Evolutionary conservation across 2,113 vertebrate genomes (phyloP).

Genomic region (Nycticorax nycticorax): DNA sequence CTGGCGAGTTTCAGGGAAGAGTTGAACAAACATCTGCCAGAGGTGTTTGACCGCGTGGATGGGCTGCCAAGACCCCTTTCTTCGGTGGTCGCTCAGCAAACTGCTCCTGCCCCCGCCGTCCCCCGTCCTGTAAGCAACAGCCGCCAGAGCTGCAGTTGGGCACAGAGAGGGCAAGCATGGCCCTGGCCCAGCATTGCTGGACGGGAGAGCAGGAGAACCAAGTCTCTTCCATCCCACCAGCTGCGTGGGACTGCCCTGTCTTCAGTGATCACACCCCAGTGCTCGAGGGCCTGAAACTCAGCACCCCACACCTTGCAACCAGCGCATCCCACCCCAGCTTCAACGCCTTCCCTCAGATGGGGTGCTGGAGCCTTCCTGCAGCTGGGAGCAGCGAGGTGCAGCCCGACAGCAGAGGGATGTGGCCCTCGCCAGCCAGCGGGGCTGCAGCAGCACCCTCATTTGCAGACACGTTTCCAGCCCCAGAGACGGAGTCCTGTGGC

Average conservation of each 20-base stretch:
- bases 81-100: neutral
- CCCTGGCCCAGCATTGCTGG: neutral
- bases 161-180: rapidly evolving
- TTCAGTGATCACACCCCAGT: neutral
- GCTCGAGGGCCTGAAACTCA: neutral
- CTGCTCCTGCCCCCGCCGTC: neutral
- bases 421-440: too few relatives aligned
- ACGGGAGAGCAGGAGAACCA: neutral
- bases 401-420: neutral
- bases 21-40: neutral
- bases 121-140: too few relatives aligned
- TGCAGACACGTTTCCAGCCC: neutral
- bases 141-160: neutral
- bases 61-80: neutral
- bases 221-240: rapidly evolving
- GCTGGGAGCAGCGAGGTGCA: neutral
- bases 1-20: neutral
- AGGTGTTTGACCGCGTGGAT: neutral
- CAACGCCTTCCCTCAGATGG: rapidly evolving
- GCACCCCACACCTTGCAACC: neutral
- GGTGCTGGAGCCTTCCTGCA: neutral
- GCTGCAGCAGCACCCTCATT: neutral
- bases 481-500: rapidly evolving
- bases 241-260: neutral
- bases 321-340: rapidly evolving